Evolutionary conservation across 2,797 vertebrate genomes (phyloP).

Genomic region (Myripristis murdjan): DNA sequence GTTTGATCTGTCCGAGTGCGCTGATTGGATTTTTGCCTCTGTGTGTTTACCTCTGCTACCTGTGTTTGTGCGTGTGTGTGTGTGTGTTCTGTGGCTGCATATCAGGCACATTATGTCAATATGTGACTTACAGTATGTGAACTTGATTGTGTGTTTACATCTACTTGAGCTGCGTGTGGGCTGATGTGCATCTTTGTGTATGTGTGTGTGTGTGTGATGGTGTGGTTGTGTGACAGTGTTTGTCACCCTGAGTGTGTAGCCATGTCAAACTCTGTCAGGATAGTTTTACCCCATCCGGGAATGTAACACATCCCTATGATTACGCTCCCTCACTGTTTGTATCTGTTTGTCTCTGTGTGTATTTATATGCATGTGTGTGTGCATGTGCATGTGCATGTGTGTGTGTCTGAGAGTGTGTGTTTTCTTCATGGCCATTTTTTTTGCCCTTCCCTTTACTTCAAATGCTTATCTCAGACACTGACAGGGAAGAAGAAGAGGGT

Average conservation of each 20-base stretch:
- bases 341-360: slow-evolving; percentile 8
- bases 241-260: slow-evolving; percentile 76
- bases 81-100: slow-evolving; percentile 16
- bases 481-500: slow-evolving; percentile 46
- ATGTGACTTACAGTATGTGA: slow-evolving; percentile 38
- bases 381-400: slow-evolving; percentile 29
- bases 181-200: slow-evolving; percentile 7
- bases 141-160: slow-evolving; percentile 39
- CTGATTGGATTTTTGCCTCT: slow-evolving; percentile 40
- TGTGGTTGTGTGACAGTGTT: slow-evolving; percentile 70
- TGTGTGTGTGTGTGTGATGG: slow-evolving; percentile 29
- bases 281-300: slow-evolving; percentile 63
- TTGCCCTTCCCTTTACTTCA: slow-evolving; percentile 56
- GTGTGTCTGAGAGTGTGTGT: slow-evolving; percentile 43
- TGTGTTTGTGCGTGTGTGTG: slow-evolving; percentile 41
- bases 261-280: slow-evolving; percentile 75
- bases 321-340: slow-evolving; percentile 22
- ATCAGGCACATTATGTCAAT: slow-evolving; percentile 54
- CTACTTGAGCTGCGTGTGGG: slow-evolving; percentile 1
- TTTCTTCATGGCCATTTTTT: slow-evolving; percentile 46
- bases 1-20: slow-evolving; percentile 23
- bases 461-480: slow-evolving; percentile 67
- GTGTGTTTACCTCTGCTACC: slow-evolving; percentile 33
- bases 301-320: slow-evolving; percentile 61
- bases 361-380: slow-evolving; percentile 5